Percentiles rank a stretch among this genome's conserved stretches.
These are phyloP conservation scores for Cephalotes varians DNA, from an alignment of 2,888 invertebrate genomes.

Conservation along the genomic window DNA sequence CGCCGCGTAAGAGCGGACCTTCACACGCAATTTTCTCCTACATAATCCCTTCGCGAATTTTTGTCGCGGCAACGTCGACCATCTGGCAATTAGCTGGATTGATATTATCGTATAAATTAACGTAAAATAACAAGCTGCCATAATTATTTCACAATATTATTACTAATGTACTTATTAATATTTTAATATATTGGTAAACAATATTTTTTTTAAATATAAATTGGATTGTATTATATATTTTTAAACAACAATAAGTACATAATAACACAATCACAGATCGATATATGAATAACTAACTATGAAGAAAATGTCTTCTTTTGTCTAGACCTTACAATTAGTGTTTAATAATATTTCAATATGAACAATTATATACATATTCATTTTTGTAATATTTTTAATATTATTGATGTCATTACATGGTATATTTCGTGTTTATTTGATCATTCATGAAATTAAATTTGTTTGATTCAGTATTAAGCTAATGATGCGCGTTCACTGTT, in stretches of 20 bases:
- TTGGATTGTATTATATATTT: too few relatives aligned
- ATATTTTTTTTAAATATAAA: conserved; percentile 2
- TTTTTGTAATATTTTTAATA: conserved; percentile 12
- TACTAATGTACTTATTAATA: background rate
- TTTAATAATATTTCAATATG: too few relatives aligned
- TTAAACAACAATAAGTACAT: too few relatives aligned
- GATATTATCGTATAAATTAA: conserved; percentile 21
- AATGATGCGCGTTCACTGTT: background rate
- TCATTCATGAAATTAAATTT: conserved; percentile 23
- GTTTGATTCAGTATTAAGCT: conserved; percentile 12
- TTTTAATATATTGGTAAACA: background rate
- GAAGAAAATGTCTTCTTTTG: too few relatives aligned
- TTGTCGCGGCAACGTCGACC: background rate
- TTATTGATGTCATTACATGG: background rate
- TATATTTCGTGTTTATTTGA: background rate
- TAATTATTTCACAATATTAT: background rate
- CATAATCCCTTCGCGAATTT: conserved; percentile 19
- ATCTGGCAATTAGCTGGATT: conserved; percentile 12
- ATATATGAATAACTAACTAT: too few relatives aligned
- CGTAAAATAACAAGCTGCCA: background rate
- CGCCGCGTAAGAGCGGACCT: conserved; percentile 24
- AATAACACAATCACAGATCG: too few relatives aligned
- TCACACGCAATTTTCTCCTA: conserved; percentile 27
- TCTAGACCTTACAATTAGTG: too few relatives aligned
- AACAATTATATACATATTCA: too few relatives aligned